Percentiles rank a stretch among this genome's conserved stretches.
phyloP scores from a whole-genome alignment of 2,113 vertebrate genomes.

The Scophthalmus maximus region DNA sequence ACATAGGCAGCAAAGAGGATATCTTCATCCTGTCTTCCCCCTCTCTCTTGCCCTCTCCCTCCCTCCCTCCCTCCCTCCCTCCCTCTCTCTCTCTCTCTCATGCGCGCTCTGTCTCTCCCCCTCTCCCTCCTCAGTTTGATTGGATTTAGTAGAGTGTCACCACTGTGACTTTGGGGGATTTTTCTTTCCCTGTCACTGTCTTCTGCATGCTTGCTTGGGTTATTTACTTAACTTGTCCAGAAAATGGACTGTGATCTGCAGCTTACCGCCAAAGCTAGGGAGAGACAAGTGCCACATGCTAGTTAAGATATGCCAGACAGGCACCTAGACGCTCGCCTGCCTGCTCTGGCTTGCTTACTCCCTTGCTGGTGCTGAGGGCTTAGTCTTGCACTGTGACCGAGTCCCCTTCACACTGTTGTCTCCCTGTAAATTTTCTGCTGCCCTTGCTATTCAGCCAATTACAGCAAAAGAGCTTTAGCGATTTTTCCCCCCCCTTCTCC shows the following conservation, averaged over 20 bases:
- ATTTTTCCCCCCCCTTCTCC: conserved; percentile 74
- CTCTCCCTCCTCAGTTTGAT: conserved; percentile 73
- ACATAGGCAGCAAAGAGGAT: conserved; percentile 75
- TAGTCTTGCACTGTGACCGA: conserved; percentile 83
- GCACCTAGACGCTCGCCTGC: conserved; percentile 47
- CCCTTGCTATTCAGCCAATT: conserved; percentile 89
- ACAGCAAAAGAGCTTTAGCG: conserved; percentile 87
- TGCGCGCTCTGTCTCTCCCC: conserved; percentile 32
- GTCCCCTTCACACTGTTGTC: conserved; percentile 88
- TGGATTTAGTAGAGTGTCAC: conserved; percentile 80
- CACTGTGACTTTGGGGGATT: conserved; percentile 80
- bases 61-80: conserved; percentile 31
- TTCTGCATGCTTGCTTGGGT: conserved; percentile 72
- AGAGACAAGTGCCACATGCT: conserved; percentile 70
- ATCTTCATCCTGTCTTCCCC: conserved; percentile 57
- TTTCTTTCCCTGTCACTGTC: conserved; percentile 74
- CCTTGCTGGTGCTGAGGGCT: conserved; percentile 73
- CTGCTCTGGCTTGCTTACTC: conserved; percentile 56
- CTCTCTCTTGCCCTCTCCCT: conserved; percentile 35
- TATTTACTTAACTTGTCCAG: conserved; percentile 82
- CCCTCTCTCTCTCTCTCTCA: conserved; percentile 38
- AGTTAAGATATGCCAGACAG: conserved; percentile 71
- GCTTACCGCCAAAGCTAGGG: conserved; percentile 70
- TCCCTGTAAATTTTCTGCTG: conserved; percentile 88
- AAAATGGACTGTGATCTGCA: conserved; percentile 82